Evolutionary conservation across 1,140 invertebrate genomes (phyloP).

Genomic region (Brachionus asplanchnoidis): DNA sequence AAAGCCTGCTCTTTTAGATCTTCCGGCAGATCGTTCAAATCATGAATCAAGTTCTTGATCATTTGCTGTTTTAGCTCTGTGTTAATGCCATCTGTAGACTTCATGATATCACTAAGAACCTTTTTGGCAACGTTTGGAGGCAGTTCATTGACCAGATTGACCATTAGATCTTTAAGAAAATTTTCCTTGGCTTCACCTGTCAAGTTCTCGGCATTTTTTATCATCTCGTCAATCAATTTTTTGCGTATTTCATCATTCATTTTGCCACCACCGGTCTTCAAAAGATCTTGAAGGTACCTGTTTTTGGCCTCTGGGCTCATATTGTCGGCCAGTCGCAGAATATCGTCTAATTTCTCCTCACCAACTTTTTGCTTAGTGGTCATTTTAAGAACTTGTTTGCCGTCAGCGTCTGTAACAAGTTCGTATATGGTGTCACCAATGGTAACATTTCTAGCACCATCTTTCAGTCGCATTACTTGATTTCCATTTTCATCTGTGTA

Average conservation of each 20-base stretch:
- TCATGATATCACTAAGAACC: conserved; percentile 21
- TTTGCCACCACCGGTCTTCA: conserved; percentile 9
- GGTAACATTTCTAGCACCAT: conserved; percentile 5
- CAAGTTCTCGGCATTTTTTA: conserved; percentile 16
- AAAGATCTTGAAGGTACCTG: neutral
- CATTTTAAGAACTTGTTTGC: conserved; percentile 22
- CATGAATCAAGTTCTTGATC: neutral
- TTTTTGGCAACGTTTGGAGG: conserved; percentile 16
- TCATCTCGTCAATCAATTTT: conserved; percentile 34
- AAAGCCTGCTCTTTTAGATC: conserved; percentile 21
- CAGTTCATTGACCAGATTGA: conserved; percentile 19
- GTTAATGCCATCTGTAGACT: conserved; percentile 10
- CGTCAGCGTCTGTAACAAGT: neutral
- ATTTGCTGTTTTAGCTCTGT: conserved; percentile 21
- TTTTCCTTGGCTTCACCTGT: neutral
- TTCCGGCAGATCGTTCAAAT: conserved; percentile 21
- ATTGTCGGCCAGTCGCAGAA: neutral
- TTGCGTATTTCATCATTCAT: conserved; percentile 17
- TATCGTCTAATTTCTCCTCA: conserved; percentile 16
- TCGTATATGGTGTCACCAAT: conserved; percentile 36
- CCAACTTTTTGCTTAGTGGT: conserved; percentile 40
- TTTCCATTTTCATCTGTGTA: conserved; percentile 35
- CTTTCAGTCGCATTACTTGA: conserved; percentile 17
- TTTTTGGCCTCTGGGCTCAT: conserved; percentile 23
- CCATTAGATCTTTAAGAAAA: conserved; percentile 41